Percentiles rank a stretch among this genome's conserved stretches.
phyloP scores from a whole-genome alignment of 1,140 invertebrate genomes.

The Heterodera carotae region DNA sequence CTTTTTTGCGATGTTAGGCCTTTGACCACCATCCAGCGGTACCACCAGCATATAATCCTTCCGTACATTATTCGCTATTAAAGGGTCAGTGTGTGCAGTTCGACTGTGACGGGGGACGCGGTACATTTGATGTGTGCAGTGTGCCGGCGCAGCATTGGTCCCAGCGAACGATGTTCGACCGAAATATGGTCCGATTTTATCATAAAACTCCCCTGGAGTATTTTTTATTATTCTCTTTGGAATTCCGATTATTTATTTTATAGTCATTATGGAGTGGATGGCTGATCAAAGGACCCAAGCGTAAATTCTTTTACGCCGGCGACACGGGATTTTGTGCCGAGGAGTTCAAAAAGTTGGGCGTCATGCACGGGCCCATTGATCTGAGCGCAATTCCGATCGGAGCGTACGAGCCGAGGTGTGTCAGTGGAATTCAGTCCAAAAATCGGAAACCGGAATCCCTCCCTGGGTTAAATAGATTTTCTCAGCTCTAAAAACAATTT shows the following conservation, averaged over 20 bases:
- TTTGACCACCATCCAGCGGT: too few species aligned
- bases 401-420: slow-evolving; percentile 43
- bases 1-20: too few species aligned
- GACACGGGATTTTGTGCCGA: slow-evolving; percentile 54
- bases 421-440: background rate
- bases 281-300: slow-evolving; percentile 40
- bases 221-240: too few species aligned
- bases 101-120: background rate
- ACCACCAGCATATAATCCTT: too few species aligned
- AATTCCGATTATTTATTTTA: slow-evolving; percentile 31
- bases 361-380: slow-evolving; percentile 46
- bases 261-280: slow-evolving; percentile 51
- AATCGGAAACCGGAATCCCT: too few species aligned
- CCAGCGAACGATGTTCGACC: slow-evolving; percentile 37
- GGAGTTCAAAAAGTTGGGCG: slow-evolving; percentile 49
- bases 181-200: slow-evolving; percentile 41
- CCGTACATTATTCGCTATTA: slow-evolving; percentile 18
- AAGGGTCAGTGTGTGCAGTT: slow-evolving; percentile 43
- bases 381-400: slow-evolving; percentile 54
- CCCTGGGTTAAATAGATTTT: too few species aligned
- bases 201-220: too few species aligned
- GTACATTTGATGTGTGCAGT: slow-evolving; percentile 40
- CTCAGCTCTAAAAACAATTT: too few species aligned
- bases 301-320: slow-evolving; percentile 51
- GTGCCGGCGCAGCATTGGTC: slow-evolving; percentile 57